These are phyloP conservation scores for Lutraria lutraria DNA, from an alignment of 2,888 invertebrate species.

Conservation along the genomic window DNA sequence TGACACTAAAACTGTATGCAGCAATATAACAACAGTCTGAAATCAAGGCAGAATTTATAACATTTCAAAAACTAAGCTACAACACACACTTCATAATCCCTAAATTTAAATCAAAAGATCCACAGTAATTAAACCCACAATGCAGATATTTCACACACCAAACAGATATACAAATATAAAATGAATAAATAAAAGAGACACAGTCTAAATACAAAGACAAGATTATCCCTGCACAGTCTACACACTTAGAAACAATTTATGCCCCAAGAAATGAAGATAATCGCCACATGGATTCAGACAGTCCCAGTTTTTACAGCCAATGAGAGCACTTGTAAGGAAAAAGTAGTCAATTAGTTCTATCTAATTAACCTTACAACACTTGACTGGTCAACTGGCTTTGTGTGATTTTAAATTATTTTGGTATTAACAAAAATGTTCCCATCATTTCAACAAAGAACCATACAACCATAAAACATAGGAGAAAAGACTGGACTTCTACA, in stretches of 20 bases:
- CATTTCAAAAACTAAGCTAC: neutral
- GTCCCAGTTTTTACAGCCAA: too few relatives aligned
- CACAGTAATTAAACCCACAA: neutral
- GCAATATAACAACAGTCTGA: neutral
- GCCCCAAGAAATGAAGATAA: neutral
- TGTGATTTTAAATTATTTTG: too few relatives aligned
- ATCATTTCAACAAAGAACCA: too few relatives aligned
- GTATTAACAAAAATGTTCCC: too few relatives aligned
- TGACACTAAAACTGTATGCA: conserved; percentile 4
- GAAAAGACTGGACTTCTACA: too few relatives aligned
- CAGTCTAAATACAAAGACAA: neutral
- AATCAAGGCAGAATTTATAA: neutral
- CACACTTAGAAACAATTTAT: neutral
- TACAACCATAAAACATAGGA: too few relatives aligned
- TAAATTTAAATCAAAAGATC: neutral
- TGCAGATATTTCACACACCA: conserved; percentile 11
- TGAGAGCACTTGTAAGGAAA: too few relatives aligned
- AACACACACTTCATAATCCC: neutral
- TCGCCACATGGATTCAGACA: too few relatives aligned
- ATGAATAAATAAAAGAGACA: neutral
- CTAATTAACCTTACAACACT: too few relatives aligned
- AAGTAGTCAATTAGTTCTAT: too few relatives aligned
- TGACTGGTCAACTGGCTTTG: too few relatives aligned
- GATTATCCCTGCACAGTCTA: neutral
- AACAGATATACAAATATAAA: neutral